Evolutionary conservation across 2,888 invertebrate genomes (phyloP).

Genomic region (Leptopilina myrica): DNA sequence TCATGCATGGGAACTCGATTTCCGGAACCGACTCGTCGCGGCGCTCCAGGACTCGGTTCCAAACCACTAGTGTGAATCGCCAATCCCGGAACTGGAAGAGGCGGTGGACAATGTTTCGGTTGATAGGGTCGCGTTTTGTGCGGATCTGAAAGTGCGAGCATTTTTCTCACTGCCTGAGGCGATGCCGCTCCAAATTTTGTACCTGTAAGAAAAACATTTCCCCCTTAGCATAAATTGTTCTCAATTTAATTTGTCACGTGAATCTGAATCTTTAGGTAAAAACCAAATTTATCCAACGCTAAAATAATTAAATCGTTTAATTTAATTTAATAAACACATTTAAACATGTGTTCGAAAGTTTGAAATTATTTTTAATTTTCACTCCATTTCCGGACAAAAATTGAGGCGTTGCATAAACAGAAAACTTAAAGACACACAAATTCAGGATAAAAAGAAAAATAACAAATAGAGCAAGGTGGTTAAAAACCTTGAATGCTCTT

Average conservation of each 20-base stretch:
- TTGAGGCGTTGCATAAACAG: neutral
- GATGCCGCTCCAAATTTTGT: conserved; percentile 88
- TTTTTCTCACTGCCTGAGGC: conserved; percentile 97
- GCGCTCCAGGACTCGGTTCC: conserved; percentile 80
- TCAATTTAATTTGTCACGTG: neutral
- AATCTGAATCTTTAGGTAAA: conserved; percentile 8
- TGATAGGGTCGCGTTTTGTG: conserved; percentile 93
- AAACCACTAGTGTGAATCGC: conserved; percentile 76
- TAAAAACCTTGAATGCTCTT: conserved; percentile 75
- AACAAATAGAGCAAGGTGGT: conserved; percentile 48
- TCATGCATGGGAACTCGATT: conserved; percentile 84
- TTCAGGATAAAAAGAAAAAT: conserved; percentile 28
- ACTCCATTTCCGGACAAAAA: no score
- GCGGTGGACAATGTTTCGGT: conserved; percentile 83
- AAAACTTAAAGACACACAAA: conserved; percentile 4
- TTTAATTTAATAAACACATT: no score
- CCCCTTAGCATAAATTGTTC: neutral
- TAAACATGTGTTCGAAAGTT: no score
- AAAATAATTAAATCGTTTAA: no score
- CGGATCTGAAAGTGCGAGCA: conserved; percentile 93
- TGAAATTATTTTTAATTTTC: no score
- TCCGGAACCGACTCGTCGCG: conserved; percentile 79
- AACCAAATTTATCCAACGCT: no score
- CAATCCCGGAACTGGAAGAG: conserved; percentile 82
- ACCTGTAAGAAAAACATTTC: conserved; percentile 59